These are phyloP conservation scores for Actenoides lindsayi DNA, from an alignment of 2,113 vertebrate genomes.

Conservation along the genomic window DNA sequence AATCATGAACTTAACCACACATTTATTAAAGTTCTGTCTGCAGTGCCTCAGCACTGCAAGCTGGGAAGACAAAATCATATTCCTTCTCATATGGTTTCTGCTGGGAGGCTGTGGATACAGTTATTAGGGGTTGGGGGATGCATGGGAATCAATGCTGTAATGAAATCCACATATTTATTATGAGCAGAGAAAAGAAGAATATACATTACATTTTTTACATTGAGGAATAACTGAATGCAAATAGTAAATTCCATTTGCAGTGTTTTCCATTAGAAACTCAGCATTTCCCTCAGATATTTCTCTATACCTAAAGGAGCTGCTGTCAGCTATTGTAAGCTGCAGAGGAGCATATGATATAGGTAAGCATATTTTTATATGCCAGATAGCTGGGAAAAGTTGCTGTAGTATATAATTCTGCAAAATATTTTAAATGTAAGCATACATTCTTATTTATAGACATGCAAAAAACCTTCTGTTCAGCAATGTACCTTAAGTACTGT, in stretches of 20 bases:
- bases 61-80: neutral
- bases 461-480: neutral
- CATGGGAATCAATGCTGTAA: neutral
- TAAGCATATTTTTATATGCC: neutral
- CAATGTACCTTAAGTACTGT: neutral
- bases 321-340: neutral
- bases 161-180: neutral
- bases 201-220: neutral
- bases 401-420: neutral
- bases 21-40: neutral
- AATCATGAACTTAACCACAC: neutral
- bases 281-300: neutral
- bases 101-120: neutral
- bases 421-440: neutral
- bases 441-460: neutral
- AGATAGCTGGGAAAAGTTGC: neutral
- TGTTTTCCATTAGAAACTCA: neutral
- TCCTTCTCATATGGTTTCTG: neutral
- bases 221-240: neutral
- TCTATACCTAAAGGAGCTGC: neutral
- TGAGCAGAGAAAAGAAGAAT: neutral
- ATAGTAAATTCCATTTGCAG: neutral
- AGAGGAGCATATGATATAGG: neutral
- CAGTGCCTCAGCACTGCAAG: neutral
- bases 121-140: neutral